phyloP scores from a whole-genome alignment of 2,113 vertebrate genomes.

The Urocynchramus pylzowi region DNA sequence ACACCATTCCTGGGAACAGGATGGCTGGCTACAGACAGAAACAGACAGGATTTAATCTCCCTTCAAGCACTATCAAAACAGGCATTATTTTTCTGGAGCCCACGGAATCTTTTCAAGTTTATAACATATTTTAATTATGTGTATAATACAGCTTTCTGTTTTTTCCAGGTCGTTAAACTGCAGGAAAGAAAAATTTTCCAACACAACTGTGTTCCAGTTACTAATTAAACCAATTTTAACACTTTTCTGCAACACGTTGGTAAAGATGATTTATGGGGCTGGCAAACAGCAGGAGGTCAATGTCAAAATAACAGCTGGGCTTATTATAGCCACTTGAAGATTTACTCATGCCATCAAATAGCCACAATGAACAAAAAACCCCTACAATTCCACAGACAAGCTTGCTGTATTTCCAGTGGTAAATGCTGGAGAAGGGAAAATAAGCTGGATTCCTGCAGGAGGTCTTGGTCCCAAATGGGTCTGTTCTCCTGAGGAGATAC shows the following conservation, averaged over 20 bases:
- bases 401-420: background rate
- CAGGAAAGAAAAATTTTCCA: background rate
- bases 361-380: background rate
- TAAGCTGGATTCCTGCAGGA: background rate
- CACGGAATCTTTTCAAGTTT: background rate
- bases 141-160: background rate
- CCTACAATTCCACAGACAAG: background rate
- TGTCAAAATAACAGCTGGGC: background rate
- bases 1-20: background rate
- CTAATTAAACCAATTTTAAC: slow-evolving; percentile 30
- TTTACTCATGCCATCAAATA: background rate
- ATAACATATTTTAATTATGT: background rate
- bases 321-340: background rate
- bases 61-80: background rate
- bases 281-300: background rate
- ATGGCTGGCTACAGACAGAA: background rate
- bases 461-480: background rate
- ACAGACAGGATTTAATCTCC: background rate
- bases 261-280: background rate
- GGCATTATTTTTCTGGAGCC: background rate
- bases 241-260: background rate
- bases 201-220: background rate
- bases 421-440: background rate
- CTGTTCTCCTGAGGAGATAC: background rate
- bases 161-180: background rate